Conservation (phyloP, 2,797 vertebrate genomes). For the Pantherophis alleghaniensis region DNA sequence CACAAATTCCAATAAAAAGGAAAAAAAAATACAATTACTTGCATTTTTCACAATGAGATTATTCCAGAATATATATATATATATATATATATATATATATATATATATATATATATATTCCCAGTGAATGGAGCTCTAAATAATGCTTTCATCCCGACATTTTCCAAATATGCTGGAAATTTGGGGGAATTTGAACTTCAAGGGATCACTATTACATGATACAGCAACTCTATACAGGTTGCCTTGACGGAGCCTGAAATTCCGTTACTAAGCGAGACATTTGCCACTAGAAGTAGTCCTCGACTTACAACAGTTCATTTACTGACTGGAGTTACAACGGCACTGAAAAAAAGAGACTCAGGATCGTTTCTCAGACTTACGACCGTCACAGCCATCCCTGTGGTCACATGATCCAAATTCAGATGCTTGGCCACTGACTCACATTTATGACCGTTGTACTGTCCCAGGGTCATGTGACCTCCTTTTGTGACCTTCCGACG, state of each 20-base stretch:
- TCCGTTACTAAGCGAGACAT: not conserved
- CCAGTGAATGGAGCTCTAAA: not conserved
- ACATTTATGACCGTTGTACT: too few species aligned
- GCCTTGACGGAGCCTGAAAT: not conserved
- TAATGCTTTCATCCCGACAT: not conserved
- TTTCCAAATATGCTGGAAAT: not conserved
- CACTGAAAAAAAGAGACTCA: too few species aligned
- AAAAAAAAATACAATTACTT: not conserved
- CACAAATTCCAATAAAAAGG: not conserved
- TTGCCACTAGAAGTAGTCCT: not conserved
- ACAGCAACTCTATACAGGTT: not conserved
- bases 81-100: too few species aligned
- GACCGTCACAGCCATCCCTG: fast-evolving
- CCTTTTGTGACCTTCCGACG: too few species aligned
- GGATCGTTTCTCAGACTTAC: too few species aligned
- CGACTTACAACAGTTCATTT: not conserved
- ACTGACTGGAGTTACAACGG: too few species aligned
- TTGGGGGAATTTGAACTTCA: not conserved
- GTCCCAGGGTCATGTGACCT: too few species aligned
- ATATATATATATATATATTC: too few species aligned
- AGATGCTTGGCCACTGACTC: too few species aligned
- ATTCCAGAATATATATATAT: not conserved
- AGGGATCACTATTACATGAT: not conserved
- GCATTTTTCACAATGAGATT: not conserved
- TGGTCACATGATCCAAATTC: too few species aligned